These are phyloP conservation scores for Brienomyrus longianalis DNA, from an alignment of 2,113 vertebrate species.

Conservation along the genomic window DNA sequence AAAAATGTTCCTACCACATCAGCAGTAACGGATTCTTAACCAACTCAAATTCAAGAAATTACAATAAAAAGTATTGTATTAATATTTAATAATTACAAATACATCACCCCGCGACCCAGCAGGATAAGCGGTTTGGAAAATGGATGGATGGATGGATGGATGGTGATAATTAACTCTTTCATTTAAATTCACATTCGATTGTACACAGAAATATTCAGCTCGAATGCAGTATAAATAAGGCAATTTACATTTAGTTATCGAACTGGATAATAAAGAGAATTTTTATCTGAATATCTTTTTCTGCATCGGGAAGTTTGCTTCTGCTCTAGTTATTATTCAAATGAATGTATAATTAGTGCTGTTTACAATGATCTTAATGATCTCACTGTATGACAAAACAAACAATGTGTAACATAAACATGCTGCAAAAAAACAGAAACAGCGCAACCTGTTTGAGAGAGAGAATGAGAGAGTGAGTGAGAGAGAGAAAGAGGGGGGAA, in stretches of 20 bases:
- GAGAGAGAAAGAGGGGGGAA: background rate
- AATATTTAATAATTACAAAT: background rate
- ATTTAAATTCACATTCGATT: slow-evolving; percentile 2
- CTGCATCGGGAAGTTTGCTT: slow-evolving; percentile 3
- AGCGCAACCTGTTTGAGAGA: slow-evolving; percentile 8
- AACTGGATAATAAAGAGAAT: background rate
- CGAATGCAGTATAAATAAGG: background rate
- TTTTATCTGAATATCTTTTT: slow-evolving; percentile 6
- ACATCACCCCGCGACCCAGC: too few species aligned
- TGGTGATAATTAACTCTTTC: background rate
- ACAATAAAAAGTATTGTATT: background rate
- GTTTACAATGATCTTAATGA: slow-evolving; percentile 21
- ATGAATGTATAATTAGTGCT: slow-evolving; percentile 18
- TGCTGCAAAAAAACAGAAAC: slow-evolving; percentile 1
- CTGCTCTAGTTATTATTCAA: slow-evolving; percentile 14
- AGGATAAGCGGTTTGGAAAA: too few species aligned
- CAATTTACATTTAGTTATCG: background rate
- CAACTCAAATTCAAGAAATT: background rate
- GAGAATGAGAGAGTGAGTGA: background rate
- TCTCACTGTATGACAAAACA: slow-evolving; percentile 19
- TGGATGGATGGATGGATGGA: too few species aligned
- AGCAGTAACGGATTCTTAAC: background rate
- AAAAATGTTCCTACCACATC: background rate
- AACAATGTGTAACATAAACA: slow-evolving; percentile 10
- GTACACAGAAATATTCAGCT: background rate